A percentile compares a stretch with the other conserved stretches of the same genome.
These are phyloP conservation scores for Netelia virgata DNA, from an alignment of 2,888 invertebrate species.

Conservation along the genomic window DNA sequence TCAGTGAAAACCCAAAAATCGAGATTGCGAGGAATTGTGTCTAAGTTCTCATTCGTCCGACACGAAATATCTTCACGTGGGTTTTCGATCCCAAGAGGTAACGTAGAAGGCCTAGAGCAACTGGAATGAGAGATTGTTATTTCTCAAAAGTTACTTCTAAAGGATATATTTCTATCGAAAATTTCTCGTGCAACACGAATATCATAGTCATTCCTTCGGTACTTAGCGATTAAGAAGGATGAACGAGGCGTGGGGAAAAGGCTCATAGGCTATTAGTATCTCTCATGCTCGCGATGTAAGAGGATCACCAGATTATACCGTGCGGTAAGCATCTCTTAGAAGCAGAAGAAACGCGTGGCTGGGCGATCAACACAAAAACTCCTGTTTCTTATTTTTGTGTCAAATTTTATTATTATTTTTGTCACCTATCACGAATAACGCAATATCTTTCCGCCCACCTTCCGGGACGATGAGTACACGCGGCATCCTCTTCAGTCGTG, in stretches of 20 bases:
- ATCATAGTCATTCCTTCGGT: background rate
- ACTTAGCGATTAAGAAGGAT: background rate
- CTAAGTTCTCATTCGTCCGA: too few species aligned
- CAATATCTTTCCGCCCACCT: constrained; percentile 68
- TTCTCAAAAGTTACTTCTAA: too few species aligned
- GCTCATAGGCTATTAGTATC: constrained; percentile 25
- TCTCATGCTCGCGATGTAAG: constrained; percentile 29
- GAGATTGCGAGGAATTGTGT: too few species aligned
- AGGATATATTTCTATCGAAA: background rate
- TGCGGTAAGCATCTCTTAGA: constrained; percentile 39
- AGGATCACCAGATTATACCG: constrained; percentile 51
- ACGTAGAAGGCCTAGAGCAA: too few species aligned
- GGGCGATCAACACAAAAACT: constrained; percentile 1
- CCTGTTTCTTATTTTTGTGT: constrained; percentile 8
- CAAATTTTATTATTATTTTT: background rate
- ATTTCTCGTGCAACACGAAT: background rate
- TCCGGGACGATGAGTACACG: constrained; percentile 5
- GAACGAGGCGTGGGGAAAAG: constrained; percentile 16
- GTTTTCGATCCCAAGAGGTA: too few species aligned
- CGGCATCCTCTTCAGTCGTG: constrained; percentile 34
- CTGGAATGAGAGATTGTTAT: too few species aligned
- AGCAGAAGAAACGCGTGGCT: constrained; percentile 24
- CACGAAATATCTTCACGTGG: too few species aligned
- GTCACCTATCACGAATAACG: constrained; percentile 53
- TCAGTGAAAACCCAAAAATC: too few species aligned